Evolutionary conservation across 2,113 vertebrate genomes (phyloP).

Genomic region (Stomatorhinus ivindoensis): DNA sequence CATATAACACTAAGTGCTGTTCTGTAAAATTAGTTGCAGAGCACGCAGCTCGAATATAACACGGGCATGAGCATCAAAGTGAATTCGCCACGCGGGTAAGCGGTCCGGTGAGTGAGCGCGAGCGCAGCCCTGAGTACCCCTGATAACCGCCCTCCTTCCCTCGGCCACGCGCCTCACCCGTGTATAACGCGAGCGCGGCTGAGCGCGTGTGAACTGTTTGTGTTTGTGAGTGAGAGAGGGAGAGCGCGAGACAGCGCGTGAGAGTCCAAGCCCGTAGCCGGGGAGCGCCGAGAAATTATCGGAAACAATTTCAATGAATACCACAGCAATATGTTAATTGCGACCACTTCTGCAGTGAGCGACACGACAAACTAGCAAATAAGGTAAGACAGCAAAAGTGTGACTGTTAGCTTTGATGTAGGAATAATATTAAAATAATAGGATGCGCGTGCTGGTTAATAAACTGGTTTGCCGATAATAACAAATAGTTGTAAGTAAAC

Average conservation of each 20-base stretch:
- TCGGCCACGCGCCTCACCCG: conserved; percentile 10
- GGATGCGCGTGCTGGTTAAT: neutral
- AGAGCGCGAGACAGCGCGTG: neutral
- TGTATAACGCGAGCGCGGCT: conserved; percentile 16
- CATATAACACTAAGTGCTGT: neutral
- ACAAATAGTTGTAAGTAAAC: neutral
- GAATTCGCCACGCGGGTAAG: neutral
- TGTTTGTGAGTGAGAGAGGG: conserved; percentile 1
- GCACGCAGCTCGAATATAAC: neutral
- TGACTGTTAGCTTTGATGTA: neutral
- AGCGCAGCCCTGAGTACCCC: neutral
- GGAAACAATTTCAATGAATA: conserved; percentile 15
- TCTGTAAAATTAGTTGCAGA: neutral
- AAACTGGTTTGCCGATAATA: neutral
- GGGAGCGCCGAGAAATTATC: neutral
- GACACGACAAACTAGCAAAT: conserved; percentile 24
- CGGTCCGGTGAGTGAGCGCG: neutral
- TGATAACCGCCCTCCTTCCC: conserved; percentile 4
- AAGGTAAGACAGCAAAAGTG: conserved; percentile 16
- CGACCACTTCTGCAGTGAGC: conserved; percentile 13
- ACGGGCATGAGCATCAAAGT: neutral
- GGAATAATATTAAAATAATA: neutral
- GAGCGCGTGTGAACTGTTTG: conserved; percentile 6
- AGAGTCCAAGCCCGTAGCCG: neutral
- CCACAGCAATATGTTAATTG: conserved; percentile 19